Base-by-base conservation (phyloP, 2,888 invertebrate genomes). In the Sinohyriopsis cumingii region DNA sequence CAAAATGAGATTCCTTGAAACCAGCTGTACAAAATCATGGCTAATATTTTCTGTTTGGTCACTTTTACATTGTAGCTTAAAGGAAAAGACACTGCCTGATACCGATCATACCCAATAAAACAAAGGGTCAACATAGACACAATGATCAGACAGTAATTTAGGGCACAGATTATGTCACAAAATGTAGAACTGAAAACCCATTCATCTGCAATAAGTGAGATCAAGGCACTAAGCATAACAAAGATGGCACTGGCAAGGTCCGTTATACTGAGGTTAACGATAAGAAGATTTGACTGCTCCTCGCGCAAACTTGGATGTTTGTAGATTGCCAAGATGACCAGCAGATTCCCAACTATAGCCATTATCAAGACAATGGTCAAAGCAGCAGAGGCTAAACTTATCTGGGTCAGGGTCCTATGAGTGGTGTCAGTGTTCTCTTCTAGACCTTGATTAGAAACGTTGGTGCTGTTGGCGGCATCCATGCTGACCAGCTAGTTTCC, bases 71-170 rank as follows among this genome's bases (percentile, higher is more conserved):
- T 61, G 72, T 89, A 90, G 4, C 75, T 72, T 20, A 89, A 75
- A 0, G 89, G 82, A 68, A 86, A 75, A 20, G 81, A 62, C 24
- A 89, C 80, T 7, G 89, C 89, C 45, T 86, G 73, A 69, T 85
- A 86, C 12, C 90, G 75, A 73, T 89, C 90, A 1, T 89, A 68
- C 62, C 88, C 86, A 67, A 90, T 88, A 71, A 86, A 84, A 28
- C 86, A 84, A 9, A 90, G 81, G 4, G 88, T 89, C 63, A 88
- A 71, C 86, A 89, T 89, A 19, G 89, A 89, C 22, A 87, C 87
- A 19, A 89, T 89, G 61, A 89, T 87, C n/a, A 88, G 77, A 66
- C 85, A 86, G 78, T 90, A 90, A 79, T 89, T 89, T 4, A 82
- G 72, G 6, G 82, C 82, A 72, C 89, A 88, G n/a, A 86, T 80